Conservation (phyloP, 2,113 vertebrate genomes). For the Corythornis cristatus region DNA sequence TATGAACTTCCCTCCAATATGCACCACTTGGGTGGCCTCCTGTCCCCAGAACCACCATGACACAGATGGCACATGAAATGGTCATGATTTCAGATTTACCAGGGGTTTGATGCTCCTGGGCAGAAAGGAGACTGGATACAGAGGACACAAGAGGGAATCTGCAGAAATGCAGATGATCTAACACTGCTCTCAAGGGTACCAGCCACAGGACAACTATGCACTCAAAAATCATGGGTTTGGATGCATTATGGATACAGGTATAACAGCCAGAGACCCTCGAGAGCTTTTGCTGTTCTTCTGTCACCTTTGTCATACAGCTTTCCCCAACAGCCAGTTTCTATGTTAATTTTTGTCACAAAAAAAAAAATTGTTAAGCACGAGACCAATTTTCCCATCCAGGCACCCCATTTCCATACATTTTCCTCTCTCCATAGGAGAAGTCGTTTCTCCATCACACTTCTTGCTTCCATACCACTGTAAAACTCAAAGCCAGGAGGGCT, state of each 20-base stretch:
- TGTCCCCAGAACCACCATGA: neutral
- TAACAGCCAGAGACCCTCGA: neutral
- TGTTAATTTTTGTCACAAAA: neutral
- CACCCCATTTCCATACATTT: neutral
- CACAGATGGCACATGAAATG: neutral
- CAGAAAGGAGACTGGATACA: neutral
- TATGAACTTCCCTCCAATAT: neutral
- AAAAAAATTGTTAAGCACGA: neutral
- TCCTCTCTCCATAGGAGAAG: neutral
- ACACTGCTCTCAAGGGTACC: neutral
- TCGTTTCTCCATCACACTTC: neutral
- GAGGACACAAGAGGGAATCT: neutral
- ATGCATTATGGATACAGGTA: rapidly evolving
- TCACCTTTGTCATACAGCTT: neutral
- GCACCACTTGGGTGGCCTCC: too few relatives aligned
- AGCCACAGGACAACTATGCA: neutral
- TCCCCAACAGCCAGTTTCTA: neutral
- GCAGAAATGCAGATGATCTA: neutral
- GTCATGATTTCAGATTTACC: neutral
- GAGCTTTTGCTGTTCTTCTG: neutral
- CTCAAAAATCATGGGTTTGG: neutral
- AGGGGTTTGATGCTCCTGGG: neutral
- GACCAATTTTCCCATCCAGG: neutral
- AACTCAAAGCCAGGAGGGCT: slow-evolving; percentile 22
- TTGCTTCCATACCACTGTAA: neutral